A percentile compares a stretch with the other conserved stretches of the same genome.
Conservation (phyloP, 2,113 vertebrate species). For the Butastur rufipennis region DNA sequence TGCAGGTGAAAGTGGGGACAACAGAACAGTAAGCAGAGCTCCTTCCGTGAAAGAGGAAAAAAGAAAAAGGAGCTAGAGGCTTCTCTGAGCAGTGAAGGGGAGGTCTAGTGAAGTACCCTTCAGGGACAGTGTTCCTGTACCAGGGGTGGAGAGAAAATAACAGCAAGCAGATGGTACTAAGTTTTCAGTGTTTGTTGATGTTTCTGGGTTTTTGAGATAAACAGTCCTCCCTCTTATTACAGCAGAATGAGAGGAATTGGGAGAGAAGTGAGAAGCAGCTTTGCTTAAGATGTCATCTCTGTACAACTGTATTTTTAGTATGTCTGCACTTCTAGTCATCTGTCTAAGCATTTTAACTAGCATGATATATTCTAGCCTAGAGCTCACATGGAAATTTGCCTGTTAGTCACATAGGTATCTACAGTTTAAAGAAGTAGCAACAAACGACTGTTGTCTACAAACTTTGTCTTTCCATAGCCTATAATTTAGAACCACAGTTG, state of each 20-base stretch:
- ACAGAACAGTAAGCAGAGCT: neutral
- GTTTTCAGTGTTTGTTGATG: neutral
- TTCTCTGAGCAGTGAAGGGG: neutral
- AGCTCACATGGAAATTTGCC: neutral
- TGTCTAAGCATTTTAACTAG: neutral
- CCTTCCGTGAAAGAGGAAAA: neutral
- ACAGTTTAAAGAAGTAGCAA: neutral
- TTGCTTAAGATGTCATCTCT: neutral
- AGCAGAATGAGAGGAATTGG: neutral
- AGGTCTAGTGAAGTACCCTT: neutral
- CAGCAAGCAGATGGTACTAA: neutral
- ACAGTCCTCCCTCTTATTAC: neutral
- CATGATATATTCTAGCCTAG: neutral
- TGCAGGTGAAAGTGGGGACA: neutral
- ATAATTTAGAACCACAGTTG: neutral
- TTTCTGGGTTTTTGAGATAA: neutral
- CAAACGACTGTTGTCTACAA: neutral
- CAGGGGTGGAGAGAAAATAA: neutral
- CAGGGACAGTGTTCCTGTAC: neutral
- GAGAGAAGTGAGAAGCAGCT: neutral
- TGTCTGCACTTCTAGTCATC: neutral
- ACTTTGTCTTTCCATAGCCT: neutral
- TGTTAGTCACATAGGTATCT: neutral
- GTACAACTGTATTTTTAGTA: neutral
- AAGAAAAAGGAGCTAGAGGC: neutral